Evolutionary conservation across 2,113 vertebrate genomes (phyloP), one percentile per base, ranked within the genome.

Genomic region (Nyctibius bracteatus): DNA sequence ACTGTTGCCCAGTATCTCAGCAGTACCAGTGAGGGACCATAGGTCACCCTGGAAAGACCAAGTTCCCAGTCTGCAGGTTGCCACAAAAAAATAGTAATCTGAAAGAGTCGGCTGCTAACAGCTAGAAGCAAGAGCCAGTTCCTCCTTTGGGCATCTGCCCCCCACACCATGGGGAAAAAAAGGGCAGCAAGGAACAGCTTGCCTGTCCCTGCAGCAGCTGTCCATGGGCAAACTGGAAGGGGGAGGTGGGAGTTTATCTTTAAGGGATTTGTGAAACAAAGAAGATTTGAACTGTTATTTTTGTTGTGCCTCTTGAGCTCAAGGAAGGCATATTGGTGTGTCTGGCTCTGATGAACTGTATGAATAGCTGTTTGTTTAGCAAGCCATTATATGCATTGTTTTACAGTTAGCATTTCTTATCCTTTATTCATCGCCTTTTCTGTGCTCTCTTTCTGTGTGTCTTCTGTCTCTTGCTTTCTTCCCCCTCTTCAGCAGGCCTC

Each of bases 401-500:
- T 59, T 81, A 70, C 87, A 39, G 51, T 47, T 85, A 81, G 92
- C 77, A 1, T 88, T 49, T 27, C 78, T 74, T 37, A 12, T 8
- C 67, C 78, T 82, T 35, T 63, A 71, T 85, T 66, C 73, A 49
- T 35, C 67, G 47, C 86, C 96, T 97, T 95, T 96, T 84, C 30
- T 96, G 37, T 91, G 89, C 96, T 96, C 92, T 92, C 92, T 88
- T 81, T 97, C 96, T 96, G 93, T 97, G 95, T 97, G 95, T 96
- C 81, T 97, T 93, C 95, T 96, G 86, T 87, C 89, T 96, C 79
- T 96, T 52, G 89, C 92, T 91, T 85, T 97, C 91, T 97, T 62
- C 94, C 75, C 93, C 88, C 79, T 93, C 79, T 96, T 98, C 98
- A 98, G 97, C 98, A 99, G 99, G 99, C 99, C 97, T 99, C 99